Base-by-base conservation (phyloP, 2,113 vertebrate genomes). In the Serinus canaria region DNA sequence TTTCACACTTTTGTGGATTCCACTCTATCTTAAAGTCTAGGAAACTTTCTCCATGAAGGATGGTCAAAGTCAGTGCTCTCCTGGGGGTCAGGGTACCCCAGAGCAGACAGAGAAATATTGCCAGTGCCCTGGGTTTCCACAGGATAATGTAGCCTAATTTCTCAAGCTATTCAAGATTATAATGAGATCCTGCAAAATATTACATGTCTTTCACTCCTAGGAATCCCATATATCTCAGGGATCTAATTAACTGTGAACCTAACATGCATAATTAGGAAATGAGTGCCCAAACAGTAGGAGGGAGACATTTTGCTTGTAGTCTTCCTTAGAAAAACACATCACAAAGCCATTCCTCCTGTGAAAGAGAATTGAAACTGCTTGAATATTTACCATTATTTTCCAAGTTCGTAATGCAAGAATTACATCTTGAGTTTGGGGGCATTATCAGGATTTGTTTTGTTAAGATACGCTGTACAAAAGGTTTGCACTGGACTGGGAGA, bases 251-350 rank as follows among this genome's bases (percentile, higher is more conserved):
- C 25, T 89, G 28, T 6, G 6, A 62, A 59, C 17, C 21, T 30
- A 5, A 39, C 1, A 0, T 6, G 4, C 37, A 43, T 9, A 2
- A 41, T 83, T 46, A 81, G 66, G 21, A 39, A n/a, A 62, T 22
- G 55, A 39, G 30, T 83, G 50, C 74, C 69, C 58, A 49, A 87
- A n/a, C 30, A 81, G 55, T 37, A 66, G 49, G 53, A 73, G 24
- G 18, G 46, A 62, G 22, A 35, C 13, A 33, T 68, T 83, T 86
- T 46, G 59, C 21, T 74, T 87, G n/a, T 53, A 87, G 22, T 47
- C 27, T 70, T 73, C 30, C 73, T 78, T 87, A 58, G 19, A 69
- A 70, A 87, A 78, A 67, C 27, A 14, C 9, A 35, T 79, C 16
- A 28, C n/a, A 85, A 80, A 92, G 15, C n/a, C 21, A 37, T 83